Percentiles rank a stretch among this genome's conserved stretches.
Evolutionary conservation across 2,888 invertebrate species (phyloP).

Genomic region (Aethes cnicana): DNA sequence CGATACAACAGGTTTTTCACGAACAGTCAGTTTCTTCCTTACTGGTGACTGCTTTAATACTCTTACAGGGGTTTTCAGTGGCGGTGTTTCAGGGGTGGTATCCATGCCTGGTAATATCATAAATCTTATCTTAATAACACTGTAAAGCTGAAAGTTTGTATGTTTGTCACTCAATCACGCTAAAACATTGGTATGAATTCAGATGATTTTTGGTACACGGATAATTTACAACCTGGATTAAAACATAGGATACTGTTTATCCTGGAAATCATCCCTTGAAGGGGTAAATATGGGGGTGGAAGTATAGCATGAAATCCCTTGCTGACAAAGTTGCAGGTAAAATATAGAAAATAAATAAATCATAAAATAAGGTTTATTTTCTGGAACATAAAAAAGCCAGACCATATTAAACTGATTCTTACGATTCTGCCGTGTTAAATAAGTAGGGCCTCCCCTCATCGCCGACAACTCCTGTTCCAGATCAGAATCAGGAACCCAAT

Average conservation of each 20-base stretch:
- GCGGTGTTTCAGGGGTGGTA: constrained; percentile 40
- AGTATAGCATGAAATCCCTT: no score
- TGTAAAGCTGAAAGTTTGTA: no score
- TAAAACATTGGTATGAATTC: no score
- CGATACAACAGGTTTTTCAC: constrained; percentile 42
- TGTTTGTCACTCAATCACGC: no score
- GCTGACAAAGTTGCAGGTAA: no score
- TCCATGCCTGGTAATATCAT: constrained; percentile 66
- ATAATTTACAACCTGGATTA: no score
- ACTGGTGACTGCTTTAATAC: constrained; percentile 42
- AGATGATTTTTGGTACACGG: no score
- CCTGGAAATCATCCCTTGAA: no score
- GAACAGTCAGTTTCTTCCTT: constrained; percentile 41
- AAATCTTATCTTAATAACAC: no score
- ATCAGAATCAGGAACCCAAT: constrained; percentile 85
- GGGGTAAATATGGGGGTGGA: no score
- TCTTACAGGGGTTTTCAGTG: constrained; percentile 40
- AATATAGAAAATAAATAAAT: constrained; percentile 8
- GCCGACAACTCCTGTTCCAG: constrained; percentile 87
- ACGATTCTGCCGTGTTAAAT: constrained; percentile 62
- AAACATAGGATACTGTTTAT: no score
- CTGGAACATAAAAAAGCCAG: background rate
- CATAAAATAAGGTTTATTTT: background rate
- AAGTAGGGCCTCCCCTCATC: constrained; percentile 77
- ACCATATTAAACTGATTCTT: constrained; percentile 33